A percentile compares a stretch with the other conserved stretches of the same genome.
Evolutionary conservation across 2,113 vertebrate genomes (phyloP).

Genomic region (Trichechus manatus): DNA sequence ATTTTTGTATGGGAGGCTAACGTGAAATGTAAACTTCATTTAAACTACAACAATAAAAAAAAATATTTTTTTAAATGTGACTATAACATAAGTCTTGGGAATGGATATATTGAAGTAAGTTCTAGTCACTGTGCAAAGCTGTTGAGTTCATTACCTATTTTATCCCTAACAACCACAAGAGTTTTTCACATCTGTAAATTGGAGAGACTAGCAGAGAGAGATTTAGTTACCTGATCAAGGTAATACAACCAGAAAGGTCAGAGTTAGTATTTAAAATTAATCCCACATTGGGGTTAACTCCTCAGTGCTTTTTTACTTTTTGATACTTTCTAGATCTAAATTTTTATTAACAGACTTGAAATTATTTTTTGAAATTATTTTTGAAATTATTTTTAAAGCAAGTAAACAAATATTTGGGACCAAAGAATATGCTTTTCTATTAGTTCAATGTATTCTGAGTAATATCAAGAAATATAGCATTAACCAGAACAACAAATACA

Average conservation of each 20-base stretch:
- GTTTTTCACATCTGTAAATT: neutral
- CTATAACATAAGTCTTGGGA: neutral
- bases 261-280: neutral
- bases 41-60: too few species aligned
- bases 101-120: neutral
- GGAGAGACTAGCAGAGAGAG: neutral
- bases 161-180: neutral
- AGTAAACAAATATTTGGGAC: neutral
- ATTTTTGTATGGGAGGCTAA: too few species aligned
- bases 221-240: neutral
- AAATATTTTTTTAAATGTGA: too few species aligned
- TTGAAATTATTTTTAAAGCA: neutral
- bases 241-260: neutral
- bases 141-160: neutral
- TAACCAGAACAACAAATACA: slow-evolving; percentile 6
- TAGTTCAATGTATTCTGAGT: neutral
- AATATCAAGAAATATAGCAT: neutral
- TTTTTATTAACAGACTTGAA: neutral
- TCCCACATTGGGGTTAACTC: neutral
- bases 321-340: neutral
- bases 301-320: neutral
- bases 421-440: neutral
- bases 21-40: too few species aligned
- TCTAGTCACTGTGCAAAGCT: neutral
- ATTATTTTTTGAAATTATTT: neutral